Evolutionary conservation across 92 coral and sea anemone genomes (phyloP), one percentile per base, ranked within the genome.

Genomic region (Micromussa lordhowensis): DNA sequence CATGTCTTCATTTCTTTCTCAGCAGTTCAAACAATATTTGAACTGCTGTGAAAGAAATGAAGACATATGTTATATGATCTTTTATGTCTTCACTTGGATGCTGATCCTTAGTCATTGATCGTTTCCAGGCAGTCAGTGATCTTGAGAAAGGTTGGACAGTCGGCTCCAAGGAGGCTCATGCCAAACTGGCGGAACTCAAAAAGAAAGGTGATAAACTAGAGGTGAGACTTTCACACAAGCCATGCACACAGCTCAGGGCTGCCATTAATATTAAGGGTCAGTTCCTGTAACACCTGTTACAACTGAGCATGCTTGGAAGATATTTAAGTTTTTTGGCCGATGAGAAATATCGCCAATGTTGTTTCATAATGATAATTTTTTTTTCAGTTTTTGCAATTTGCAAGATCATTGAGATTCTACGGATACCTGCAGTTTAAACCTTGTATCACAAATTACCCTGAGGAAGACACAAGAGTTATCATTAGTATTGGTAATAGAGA

Each of bases 401-500:
- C 97, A 26, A 85, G 93, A 73, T 87, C 89, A 81, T 88, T 95
- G 93, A 94, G 88, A 73, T 97, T 92, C 58, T 97, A 97, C 81
- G 97, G 98, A 59, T 94, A 88, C 75, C 78, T 97, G 40, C 99
- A 97, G 89, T 95, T 97, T 91, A 94, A 95, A 79, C 97, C 99
- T 21, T 97, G 99, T 68, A 11, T 85, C 6, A 93, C 96, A 15
- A 87, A 95, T 63, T 97, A 95, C 78, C 99, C 99, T 16, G 94
- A 95, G 30, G 95, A 90, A 17, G 93, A 97, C 77, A 92, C 98
- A 1, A 91, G 94, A 84, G 99, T 94, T 15, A 92, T 97, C 76
- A 82, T 94, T 16, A 90, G 94, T 81, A 71, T 94, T 78, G 99
- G 99, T 24, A 93, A 94, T 29, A 92, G 96, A 87, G 99, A 97